Evolutionary conservation across 2,113 vertebrate genomes (phyloP).

Genomic region (Neotragus moschatus): DNA sequence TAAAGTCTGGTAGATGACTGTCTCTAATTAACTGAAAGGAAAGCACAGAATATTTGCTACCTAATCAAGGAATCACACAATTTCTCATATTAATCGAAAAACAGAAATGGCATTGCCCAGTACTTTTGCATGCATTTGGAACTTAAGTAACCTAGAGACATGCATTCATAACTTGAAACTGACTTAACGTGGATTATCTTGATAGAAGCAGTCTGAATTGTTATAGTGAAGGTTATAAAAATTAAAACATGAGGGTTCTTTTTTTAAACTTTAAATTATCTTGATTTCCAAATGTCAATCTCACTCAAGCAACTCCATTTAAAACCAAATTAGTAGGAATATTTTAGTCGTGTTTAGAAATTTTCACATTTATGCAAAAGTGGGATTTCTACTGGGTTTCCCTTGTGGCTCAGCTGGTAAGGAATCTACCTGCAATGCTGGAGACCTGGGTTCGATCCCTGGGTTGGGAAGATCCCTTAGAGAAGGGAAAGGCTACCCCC

Average conservation of each 20-base stretch:
- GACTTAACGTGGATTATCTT: background rate
- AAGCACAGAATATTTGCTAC: background rate
- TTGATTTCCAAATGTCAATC: background rate
- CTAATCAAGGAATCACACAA: background rate
- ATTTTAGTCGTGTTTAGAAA: background rate
- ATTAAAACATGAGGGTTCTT: background rate
- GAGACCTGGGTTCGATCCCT: background rate
- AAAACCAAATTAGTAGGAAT: background rate
- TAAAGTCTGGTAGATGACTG: background rate
- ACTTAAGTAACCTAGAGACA: background rate
- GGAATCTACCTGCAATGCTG: background rate
- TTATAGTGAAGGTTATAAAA: background rate
- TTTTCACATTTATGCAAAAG: background rate
- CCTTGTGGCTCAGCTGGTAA: background rate
- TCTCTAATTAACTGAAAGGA: background rate
- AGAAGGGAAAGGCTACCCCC: background rate
- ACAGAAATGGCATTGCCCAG: background rate
- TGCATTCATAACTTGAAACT: background rate
- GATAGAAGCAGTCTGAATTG: background rate
- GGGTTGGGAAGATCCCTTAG: background rate
- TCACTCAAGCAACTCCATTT: background rate
- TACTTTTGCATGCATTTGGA: background rate
- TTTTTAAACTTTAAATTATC: background rate
- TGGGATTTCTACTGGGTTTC: background rate
- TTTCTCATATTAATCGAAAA: background rate